Evolutionary conservation across 2,113 vertebrate genomes (phyloP), one percentile per base, ranked within the genome.

Genomic region (Anhinga rufa): DNA sequence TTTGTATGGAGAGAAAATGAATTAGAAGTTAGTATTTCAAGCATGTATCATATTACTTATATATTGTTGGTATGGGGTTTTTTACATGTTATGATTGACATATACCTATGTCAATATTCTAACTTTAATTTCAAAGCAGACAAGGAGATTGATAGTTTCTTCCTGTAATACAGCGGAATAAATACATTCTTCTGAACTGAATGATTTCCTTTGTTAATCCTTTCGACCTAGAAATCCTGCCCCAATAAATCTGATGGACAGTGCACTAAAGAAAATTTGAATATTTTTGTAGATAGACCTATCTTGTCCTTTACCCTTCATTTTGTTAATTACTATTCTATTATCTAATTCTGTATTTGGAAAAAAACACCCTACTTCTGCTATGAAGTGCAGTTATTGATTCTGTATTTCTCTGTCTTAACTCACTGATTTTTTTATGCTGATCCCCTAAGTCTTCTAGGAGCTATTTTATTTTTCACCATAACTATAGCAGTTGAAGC

Each of bases 31-130:
- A 72, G 15, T 11, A 84, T 65, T 88, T 68, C 38, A 81, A 74
- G 22, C 24, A 58, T 28, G 29, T 42, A 66, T 14, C 0, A 0
- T 25, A 40, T 65, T 72, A n/a, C 17, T 65, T 32, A 19, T 1
- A 46, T 49, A n/a, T 17, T 54, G n/a, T 12, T 79, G 19, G 11
- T 28, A 42, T 0, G 4, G 2, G 4, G 2, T 72, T 9, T 54
- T 80, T 78, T 62, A 26, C 46, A 29, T 46, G 29, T n/a, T 68
- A 14, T 6, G 15, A 76, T 8, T 89, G 70, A 52, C 44, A 76
- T 26, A 26, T 16, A 31, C 10, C 14, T 20, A 57, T 46, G 49
- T 42, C 49, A 77, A 21, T 66, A 90, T 82, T 86, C 70, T 78
- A 87, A 64, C 51, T 86, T 82, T 44, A 74, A 49, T 34, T 31